Evolutionary conservation across 2,113 vertebrate genomes (phyloP), one percentile per base, ranked within the genome.

Genomic region (Nestor notabilis): DNA sequence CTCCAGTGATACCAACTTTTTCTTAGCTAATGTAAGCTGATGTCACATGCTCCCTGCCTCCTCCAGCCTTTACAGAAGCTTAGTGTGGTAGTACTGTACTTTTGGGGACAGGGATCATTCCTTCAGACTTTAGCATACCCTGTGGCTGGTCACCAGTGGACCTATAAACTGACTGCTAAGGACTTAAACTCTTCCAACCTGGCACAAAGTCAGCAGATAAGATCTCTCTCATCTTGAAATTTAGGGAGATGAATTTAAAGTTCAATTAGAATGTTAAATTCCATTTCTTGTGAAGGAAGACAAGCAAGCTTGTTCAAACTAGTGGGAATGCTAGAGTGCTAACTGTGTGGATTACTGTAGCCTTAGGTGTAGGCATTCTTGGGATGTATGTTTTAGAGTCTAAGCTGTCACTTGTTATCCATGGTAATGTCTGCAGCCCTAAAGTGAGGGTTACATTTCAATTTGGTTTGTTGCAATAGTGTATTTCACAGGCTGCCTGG

Each of bases 41-140:
- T 0, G 2, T 33, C 1, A 0, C 25, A 2, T 2, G 3, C 17
- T 82, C 3, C 17, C 17, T 0, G 0, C 35, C 70, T 63, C 31
- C 23, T 87, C 17, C 47, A 49, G 49, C 29, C 20, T 5, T 8
- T 35, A 55, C 10, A 52, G 61, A 68, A 85, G 43, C 43, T 75
- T n/a, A 9, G 35, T 0, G 0, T 60, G 33, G 28, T 35, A 46
- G 21, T 19, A 2, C 7, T 65, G 19, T 46, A 6, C 24, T 89
- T 83, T 4, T 0, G 2, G 60, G 56, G 25, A 39, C 58, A 74
- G 35, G 44, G 33, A 24, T 91, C 1, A 0, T 64, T 90, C 39
- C 23, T 79, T 58, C 13, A 43, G 28, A 41, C 56, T 66, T 87
- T 21, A 81, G 53, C 66, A 74, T 9, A 27, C 24, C 23, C 15